Evolutionary conservation across 2,888 invertebrate genomes (phyloP), one percentile per base, ranked within the genome.

Genomic region (Drosophila tanythrix): DNA sequence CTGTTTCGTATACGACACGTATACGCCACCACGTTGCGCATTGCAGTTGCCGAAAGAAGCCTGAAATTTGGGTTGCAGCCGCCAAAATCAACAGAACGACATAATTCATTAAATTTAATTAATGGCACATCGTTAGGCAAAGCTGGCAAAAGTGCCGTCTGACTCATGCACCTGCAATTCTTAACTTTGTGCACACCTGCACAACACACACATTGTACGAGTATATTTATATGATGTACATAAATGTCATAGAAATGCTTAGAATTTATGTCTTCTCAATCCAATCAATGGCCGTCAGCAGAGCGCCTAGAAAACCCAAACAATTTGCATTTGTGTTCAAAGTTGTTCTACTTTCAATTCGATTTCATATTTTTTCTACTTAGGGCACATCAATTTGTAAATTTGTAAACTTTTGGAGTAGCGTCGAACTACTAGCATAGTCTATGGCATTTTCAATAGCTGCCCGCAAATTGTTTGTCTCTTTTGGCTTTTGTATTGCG

Each of bases 51-150:
- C 62, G 61, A 75, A 50, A 60, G n/a, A 27, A 31, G 25, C 18
- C 31, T 2, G 29, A 13, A 43, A 60, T 1, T 50, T 59, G 29
- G 51, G 40, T 15, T 57, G 72, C 66, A 67, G 70, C 76, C 53
- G 40, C 59, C 58, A 74, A 86, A 86, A 86, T 89, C 85, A 85
- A 77, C 85, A 64, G 84, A 65, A 50, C 70, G 87, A 65, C 76
- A 85, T 75, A 83, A 82, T 87, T 89, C 84, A 89, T 85, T 87
- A 87, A 87, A 74, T 89, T 77, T 85, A 84, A 85, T 85, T 85
- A 85, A 85, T 82, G 77, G 58, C 67, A 70, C 52, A 69, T 71
- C 76, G 77, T 77, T 81, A 68, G 59, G 3, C 62, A 31, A 38
- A 61, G 31, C 36, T 15, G 58, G 63, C 69, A 74, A 38, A 40